Base-by-base conservation (phyloP, 2,888 invertebrate species). In the Eupeodes luniger region DNA sequence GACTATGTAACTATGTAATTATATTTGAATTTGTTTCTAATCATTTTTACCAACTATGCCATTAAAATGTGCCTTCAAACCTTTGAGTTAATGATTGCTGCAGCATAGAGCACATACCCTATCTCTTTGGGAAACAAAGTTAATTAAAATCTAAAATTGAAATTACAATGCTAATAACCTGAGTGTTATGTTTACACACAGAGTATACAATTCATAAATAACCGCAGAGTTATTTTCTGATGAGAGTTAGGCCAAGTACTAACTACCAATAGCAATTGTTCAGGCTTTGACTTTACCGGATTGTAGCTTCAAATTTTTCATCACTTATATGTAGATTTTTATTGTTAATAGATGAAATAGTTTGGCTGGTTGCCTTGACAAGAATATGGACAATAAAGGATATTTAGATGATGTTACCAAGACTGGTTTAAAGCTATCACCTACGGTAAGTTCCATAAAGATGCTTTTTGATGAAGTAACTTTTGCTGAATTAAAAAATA, bases 301-400 rank as follows among this genome's bases (percentile, higher is more conserved):
- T 47, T 59, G 36, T 19, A 12, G 5, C 27, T 49, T 12, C 9
- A 66, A 14, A n/a, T 59, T 47, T n/a, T n/a, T 34, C 9, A n/a
- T 72, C 14, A 34, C n/a, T 66, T 59, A 59, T 59, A 14, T 47
- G n/a, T 16, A n/a, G 40, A 19, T 27, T 70, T 55, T 14, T 47
- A 2, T 12, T 47, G 44, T 40, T 57, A 5, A n/a, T 53, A 87
- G 86, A 87, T 80, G 80, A 82, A 19, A 19, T 55, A 70, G 12
- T 44, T 34, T 16, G 57, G 7, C 7, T 6, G 0, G 47, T 49
- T 9, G 16, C 27, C 47, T 49, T 16, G 19, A 66, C 64, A 40
- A 44, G 1, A 81, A 77, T 12, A 88, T 88, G 88, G 88, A 88
- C 1, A 88, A 88, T 27, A 88, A 85, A 40, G 88, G 85, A 40